Conservation (phyloP, 2,797 vertebrate genomes). For the Meda fulgida region DNA sequence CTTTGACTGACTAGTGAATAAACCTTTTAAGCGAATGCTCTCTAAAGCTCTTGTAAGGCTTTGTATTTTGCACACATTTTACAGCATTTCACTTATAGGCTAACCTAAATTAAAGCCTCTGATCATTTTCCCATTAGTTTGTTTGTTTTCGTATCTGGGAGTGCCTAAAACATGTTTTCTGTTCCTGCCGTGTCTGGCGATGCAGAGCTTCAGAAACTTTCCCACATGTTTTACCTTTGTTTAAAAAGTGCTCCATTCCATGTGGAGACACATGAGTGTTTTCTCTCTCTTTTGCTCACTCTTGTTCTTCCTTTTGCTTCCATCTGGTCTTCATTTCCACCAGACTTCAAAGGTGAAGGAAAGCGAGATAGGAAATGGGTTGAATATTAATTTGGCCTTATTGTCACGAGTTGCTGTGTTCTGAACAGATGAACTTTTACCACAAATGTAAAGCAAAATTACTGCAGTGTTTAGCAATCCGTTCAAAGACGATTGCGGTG, state of each 20-base stretch:
- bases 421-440: conserved; percentile 40
- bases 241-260: conserved; percentile 46
- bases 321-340: conserved; percentile 64
- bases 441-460: conserved; percentile 35
- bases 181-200: conserved; percentile 39
- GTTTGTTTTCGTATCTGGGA: conserved; percentile 53
- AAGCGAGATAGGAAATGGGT: conserved; percentile 54
- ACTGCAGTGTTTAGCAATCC: conserved; percentile 37
- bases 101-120: conserved; percentile 45
- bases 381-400: conserved; percentile 60
- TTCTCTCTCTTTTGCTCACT: conserved; percentile 38
- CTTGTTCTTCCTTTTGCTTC: conserved; percentile 39
- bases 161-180: conserved; percentile 48
- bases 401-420: conserved; percentile 47
- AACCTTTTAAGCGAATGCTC: neutral
- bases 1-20: conserved; percentile 3
- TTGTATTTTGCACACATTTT: conserved; percentile 6
- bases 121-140: conserved; percentile 54
- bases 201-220: conserved; percentile 35
- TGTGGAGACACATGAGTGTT: conserved; percentile 42
- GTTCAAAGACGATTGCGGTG: conserved; percentile 48
- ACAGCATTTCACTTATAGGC: conserved; percentile 28
- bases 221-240: conserved; percentile 53
- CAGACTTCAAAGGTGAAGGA: conserved; percentile 58
- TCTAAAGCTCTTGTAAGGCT: conserved; percentile 8